Percentiles rank a stretch among this genome's conserved stretches.
These are phyloP conservation scores for Hypena proboscidalis DNA, from an alignment of 2,888 invertebrate genomes.

Conservation along the genomic window DNA sequence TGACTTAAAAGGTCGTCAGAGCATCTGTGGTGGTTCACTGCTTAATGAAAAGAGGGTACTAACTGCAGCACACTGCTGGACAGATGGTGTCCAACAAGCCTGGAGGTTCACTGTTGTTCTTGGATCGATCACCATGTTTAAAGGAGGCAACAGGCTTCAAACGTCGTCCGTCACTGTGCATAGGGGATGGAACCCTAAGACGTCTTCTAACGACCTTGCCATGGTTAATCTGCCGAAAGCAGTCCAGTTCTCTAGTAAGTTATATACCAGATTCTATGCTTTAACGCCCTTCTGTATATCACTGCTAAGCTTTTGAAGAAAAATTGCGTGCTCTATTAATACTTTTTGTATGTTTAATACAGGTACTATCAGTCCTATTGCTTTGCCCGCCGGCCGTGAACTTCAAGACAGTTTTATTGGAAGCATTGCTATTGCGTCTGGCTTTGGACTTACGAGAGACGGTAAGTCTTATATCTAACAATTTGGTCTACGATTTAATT, in stretches of 20 bases:
- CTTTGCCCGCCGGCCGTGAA: slow-evolving; percentile 47
- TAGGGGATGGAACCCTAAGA: slow-evolving; percentile 46
- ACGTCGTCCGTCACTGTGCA: slow-evolving; percentile 48
- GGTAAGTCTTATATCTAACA: slow-evolving; percentile 45
- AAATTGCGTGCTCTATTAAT: too few relatives aligned
- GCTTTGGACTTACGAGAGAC: slow-evolving; percentile 53
- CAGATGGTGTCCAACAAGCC: slow-evolving; percentile 53
- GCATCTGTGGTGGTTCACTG: slow-evolving; percentile 56
- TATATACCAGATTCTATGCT: neutral
- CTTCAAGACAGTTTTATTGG: slow-evolving; percentile 43
- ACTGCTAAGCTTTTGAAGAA: too few relatives aligned
- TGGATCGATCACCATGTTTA: slow-evolving; percentile 53
- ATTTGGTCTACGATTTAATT: too few relatives aligned
- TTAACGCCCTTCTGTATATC: too few relatives aligned
- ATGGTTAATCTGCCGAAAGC: slow-evolving; percentile 40
- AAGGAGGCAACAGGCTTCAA: slow-evolving; percentile 51
- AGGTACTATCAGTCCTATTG: slow-evolving; percentile 49
- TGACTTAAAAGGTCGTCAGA: slow-evolving; percentile 11
- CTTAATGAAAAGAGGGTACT: slow-evolving; percentile 38
- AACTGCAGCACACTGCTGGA: slow-evolving; percentile 59
- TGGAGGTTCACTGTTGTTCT: slow-evolving; percentile 52
- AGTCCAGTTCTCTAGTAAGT: slow-evolving; percentile 43
- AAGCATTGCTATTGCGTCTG: slow-evolving; percentile 47
- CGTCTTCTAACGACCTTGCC: slow-evolving; percentile 53
- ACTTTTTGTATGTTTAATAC: too few relatives aligned